phyloP scores from a whole-genome alignment of 2,113 vertebrate genomes.

The Dasyornis broadbenti region DNA sequence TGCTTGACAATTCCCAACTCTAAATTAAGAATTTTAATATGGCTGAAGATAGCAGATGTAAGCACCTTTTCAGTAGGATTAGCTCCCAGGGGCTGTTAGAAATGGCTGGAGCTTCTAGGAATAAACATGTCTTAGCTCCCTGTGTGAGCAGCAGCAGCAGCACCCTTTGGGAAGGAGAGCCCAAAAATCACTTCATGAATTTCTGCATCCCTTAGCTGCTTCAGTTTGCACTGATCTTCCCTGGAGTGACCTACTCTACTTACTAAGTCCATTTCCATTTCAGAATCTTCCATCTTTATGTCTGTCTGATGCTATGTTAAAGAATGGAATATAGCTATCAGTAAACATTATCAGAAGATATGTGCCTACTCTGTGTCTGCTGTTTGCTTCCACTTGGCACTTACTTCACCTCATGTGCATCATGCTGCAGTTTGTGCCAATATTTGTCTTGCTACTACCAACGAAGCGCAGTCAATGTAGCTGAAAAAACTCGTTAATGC shows the following conservation, averaged over 20 bases:
- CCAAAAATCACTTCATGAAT: neutral
- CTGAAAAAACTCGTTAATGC: neutral
- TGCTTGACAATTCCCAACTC: neutral
- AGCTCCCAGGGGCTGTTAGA: neutral
- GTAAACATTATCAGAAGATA: neutral
- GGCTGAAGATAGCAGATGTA: neutral
- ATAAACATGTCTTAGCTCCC: neutral
- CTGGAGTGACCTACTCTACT: neutral
- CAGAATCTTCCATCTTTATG: neutral
- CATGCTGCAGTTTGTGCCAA: neutral
- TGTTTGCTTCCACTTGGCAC: neutral
- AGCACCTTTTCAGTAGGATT: neutral
- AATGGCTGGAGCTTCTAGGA: neutral
- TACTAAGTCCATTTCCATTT: neutral
- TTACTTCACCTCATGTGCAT: neutral
- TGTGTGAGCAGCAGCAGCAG: neutral
- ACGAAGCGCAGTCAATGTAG: neutral
- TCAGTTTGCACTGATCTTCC: neutral
- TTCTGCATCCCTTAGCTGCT: neutral
- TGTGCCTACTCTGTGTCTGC: rapidly evolving
- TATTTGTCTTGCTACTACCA: neutral
- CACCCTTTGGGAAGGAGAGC: neutral
- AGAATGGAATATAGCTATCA: neutral
- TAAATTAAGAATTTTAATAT: neutral
- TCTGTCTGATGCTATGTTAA: neutral